Evolutionary conservation across 2,797 vertebrate species (phyloP).

Genomic region (Cossypha niveicapilla): DNA sequence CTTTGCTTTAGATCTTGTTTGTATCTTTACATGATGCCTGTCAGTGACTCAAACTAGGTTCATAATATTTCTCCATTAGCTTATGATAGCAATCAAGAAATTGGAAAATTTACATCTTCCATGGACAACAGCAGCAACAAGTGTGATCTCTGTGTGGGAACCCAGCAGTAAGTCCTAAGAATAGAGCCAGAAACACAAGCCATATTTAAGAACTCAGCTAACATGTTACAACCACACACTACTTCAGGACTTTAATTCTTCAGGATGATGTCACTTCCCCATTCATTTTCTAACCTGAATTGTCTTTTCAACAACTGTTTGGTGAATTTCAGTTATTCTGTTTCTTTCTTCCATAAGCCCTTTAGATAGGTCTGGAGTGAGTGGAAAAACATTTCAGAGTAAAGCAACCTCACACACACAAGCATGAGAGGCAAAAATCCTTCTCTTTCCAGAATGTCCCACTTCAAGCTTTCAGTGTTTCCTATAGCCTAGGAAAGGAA

Average conservation of each 20-base stretch:
- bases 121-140: background rate
- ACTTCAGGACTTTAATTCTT: background rate
- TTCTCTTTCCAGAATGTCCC: background rate
- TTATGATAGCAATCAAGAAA: background rate
- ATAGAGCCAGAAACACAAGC: background rate
- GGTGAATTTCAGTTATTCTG: background rate
- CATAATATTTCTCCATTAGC: background rate
- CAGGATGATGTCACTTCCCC: fast-evolving
- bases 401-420: background rate
- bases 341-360: background rate
- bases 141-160: background rate
- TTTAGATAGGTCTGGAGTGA: background rate
- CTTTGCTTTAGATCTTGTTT: background rate
- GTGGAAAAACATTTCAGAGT: background rate
- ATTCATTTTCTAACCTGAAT: background rate
- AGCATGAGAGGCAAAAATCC: background rate
- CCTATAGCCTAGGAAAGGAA: background rate
- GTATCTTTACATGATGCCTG: background rate
- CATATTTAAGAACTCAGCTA: background rate
- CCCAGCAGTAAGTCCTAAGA: background rate
- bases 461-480: background rate
- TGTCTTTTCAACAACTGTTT: background rate
- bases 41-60: background rate
- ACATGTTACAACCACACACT: background rate
- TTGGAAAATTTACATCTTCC: background rate